Conservation (phyloP, 2,113 vertebrate species). For the Axis porcinus region DNA sequence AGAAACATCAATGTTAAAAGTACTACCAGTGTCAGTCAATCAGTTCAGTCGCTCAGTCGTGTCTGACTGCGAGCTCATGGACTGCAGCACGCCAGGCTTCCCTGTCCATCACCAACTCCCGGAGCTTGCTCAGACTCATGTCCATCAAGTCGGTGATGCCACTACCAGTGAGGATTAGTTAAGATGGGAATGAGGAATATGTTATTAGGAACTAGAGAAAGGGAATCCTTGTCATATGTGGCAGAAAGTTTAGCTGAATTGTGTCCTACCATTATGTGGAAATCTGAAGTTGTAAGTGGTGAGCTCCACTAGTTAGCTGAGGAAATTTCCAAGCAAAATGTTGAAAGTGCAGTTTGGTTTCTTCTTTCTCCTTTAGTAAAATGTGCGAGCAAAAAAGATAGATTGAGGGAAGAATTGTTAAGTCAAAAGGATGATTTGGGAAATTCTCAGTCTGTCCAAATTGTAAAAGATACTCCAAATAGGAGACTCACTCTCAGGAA, state of each 20-base stretch:
- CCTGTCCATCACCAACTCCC: not conserved
- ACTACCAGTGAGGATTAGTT: not conserved
- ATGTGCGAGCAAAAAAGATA: not conserved
- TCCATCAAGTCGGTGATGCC: not conserved
- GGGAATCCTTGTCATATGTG: not conserved
- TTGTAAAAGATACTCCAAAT: not conserved
- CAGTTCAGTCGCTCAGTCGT: not conserved
- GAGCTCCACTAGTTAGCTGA: not conserved
- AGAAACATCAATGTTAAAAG: not conserved
- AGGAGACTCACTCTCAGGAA: not conserved
- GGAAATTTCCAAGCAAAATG: not conserved
- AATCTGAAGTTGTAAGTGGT: not conserved
- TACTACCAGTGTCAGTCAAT: not conserved
- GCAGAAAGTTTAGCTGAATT: not conserved
- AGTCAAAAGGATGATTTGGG: not conserved
- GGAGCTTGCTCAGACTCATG: not conserved
- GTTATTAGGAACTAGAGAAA: not conserved
- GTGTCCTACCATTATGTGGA: not conserved
- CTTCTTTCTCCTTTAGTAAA: not conserved
- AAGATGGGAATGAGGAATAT: not conserved
- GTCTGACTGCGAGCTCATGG: rapidly evolving
- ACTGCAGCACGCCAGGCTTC: not conserved
- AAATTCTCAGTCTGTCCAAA: not conserved
- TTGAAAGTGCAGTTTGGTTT: not conserved
- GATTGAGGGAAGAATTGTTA: not conserved